Evolutionary conservation across 2,888 invertebrate species (phyloP), one percentile per base, ranked within the genome.

Genomic region (Dolichopus griseipennis): DNA sequence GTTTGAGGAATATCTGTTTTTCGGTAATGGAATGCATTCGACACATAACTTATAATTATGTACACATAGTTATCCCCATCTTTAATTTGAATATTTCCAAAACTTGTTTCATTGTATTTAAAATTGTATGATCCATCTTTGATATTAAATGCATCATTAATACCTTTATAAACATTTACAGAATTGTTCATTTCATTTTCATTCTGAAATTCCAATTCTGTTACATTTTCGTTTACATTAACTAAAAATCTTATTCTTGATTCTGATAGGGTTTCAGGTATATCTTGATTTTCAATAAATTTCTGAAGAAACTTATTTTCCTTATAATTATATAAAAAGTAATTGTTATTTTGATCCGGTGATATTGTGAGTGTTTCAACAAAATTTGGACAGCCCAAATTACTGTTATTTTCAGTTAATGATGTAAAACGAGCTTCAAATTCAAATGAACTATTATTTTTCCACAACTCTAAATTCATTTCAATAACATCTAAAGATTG

Each of bases 41-140:
- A 71, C 70, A 12, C 72, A 69, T 76, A 72, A 86, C 79, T 10
- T 87, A 75, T 0, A 87, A 86, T 73, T 90, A 91, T 18, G 89
- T 87, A 18, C 88, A 27, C 27, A 27, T 27, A 27, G 5, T 27
- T 27, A 27, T 27, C 90, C 0, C 91, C 91, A 5, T 85, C 76
- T 73, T 83, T 79, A 1, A 89, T 79, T 0, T 71, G 70, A 78
- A 83, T 67, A 77, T 74, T 72, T 21, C 81, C 65, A 8, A 83
- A 72, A 71, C 33, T 75, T 73, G 2, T 27, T 27, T 77, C 78
- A 67, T 82, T 76, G 1, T 86, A 72, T 9, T 75, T 64, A 1
- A 86, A 73, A 64, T 84, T 76, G 70, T 82, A 84, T 0, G 69
- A 75, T 4, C 82, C 83, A 70, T 81, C 82, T 8, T 68, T 27